A percentile compares a stretch with the other conserved stretches of the same genome.
Evolutionary conservation across 2,113 vertebrate genomes (phyloP).

Genomic region (Baryphthengus martii): DNA sequence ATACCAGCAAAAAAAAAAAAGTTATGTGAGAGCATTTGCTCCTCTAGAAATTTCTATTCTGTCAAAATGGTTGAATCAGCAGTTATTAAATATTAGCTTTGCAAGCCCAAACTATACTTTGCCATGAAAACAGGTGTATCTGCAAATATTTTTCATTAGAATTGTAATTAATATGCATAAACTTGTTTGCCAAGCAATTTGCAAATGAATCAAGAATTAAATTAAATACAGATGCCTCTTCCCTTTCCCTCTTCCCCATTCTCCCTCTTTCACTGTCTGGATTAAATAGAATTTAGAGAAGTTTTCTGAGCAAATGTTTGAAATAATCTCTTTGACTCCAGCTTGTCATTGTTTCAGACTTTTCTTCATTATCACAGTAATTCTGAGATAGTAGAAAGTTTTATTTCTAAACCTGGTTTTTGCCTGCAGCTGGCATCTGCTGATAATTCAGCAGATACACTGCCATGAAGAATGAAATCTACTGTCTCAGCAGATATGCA

Average conservation of each 20-base stretch:
- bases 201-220: slow-evolving; percentile 30
- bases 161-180: slow-evolving; percentile 56
- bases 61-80: neutral
- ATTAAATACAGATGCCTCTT: slow-evolving; percentile 10
- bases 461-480: neutral
- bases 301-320: neutral
- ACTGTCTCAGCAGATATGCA: neutral
- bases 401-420: neutral
- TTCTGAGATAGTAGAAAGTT: neutral
- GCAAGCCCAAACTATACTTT: neutral
- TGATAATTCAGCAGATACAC: neutral
- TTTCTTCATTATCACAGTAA: neutral
- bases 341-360: neutral
- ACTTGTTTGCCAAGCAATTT: slow-evolving; percentile 53
- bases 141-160: slow-evolving; percentile 59
- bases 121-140: slow-evolving; percentile 34
- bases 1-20: neutral
- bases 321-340: neutral
- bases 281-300: slow-evolving; percentile 4
- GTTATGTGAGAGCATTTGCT: neutral
- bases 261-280: neutral
- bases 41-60: neutral
- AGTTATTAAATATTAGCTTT: neutral
- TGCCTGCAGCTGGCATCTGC: neutral
- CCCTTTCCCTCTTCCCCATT: neutral